phyloP scores from a whole-genome alignment of 2,113 vertebrate genomes.

The Lepisosteus osseus region DNA sequence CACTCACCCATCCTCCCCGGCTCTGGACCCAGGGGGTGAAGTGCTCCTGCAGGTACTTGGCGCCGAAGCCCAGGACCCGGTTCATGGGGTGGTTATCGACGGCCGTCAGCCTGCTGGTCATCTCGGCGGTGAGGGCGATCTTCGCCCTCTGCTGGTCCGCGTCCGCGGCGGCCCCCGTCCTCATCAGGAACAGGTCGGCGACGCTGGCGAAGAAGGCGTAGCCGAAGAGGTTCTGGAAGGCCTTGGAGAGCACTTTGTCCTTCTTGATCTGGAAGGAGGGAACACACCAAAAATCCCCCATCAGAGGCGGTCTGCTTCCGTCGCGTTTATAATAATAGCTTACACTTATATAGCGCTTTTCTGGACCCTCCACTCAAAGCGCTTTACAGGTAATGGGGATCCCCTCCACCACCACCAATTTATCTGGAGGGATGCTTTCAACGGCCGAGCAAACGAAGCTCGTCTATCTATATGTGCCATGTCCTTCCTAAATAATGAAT shows the following conservation, averaged over 20 bases:
- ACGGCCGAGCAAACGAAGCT: background rate
- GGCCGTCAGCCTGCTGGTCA: slow-evolving; percentile 59
- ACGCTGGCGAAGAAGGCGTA: slow-evolving; percentile 43
- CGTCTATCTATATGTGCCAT: background rate
- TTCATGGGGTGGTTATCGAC: slow-evolving; percentile 68
- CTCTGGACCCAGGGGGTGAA: slow-evolving; percentile 67
- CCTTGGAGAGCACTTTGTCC: slow-evolving; percentile 26
- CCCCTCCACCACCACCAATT: no score
- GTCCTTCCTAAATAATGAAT: background rate
- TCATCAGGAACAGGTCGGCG: slow-evolving; percentile 17
- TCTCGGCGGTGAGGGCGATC: slow-evolving; percentile 72
- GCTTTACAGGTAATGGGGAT: no score
- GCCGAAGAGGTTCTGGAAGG: slow-evolving; percentile 30
- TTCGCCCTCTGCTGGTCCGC: slow-evolving; percentile 41
- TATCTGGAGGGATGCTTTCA: background rate
- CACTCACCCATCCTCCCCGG: slow-evolving; percentile 76
- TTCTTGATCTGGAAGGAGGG: slow-evolving; percentile 52
- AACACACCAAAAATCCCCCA: background rate
- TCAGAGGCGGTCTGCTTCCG: no score
- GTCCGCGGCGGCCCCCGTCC: background rate
- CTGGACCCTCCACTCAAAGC: no score
- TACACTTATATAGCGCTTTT: no score
- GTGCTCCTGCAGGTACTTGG: slow-evolving; percentile 70
- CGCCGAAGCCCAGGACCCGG: slow-evolving; percentile 66
- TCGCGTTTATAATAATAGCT: background rate